Conservation (phyloP, 2,888 invertebrate genomes). For the Onthophagus sagittarius region DNA sequence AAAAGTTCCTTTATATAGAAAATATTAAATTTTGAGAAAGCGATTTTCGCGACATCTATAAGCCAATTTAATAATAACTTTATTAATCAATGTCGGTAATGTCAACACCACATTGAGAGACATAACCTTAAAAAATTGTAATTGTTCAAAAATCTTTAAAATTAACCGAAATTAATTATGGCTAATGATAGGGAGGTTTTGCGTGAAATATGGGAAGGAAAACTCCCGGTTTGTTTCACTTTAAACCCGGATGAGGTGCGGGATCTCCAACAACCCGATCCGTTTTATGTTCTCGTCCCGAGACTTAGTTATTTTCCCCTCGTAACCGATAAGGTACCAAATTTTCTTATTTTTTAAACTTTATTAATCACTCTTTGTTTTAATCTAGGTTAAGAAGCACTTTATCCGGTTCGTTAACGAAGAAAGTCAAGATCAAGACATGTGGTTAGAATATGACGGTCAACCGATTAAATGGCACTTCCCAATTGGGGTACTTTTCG, state of each 20-base stretch:
- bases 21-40: too few relatives aligned
- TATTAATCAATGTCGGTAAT: too few relatives aligned
- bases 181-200: conserved; percentile 93
- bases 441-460: conserved; percentile 94
- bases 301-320: conserved; percentile 91
- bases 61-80: too few relatives aligned
- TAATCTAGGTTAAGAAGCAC: conserved; percentile 74
- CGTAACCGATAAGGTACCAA: conserved; percentile 88
- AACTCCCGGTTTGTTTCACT: conserved; percentile 89
- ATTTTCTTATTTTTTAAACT: conserved; percentile 7
- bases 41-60: too few relatives aligned
- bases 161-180: conserved; percentile 63
- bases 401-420: conserved; percentile 78
- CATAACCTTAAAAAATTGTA: too few relatives aligned
- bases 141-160: conserved; percentile 23
- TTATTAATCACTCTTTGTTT: conserved; percentile 29
- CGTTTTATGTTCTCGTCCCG: conserved; percentile 90
- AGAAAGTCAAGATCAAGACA: conserved; percentile 78
- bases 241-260: conserved; percentile 84
- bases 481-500: conserved; percentile 89
- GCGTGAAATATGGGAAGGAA: conserved; percentile 93
- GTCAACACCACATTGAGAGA: too few relatives aligned
- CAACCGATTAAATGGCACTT: conserved; percentile 87
- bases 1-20: too few relatives aligned
- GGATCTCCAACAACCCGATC: conserved; percentile 86